A percentile compares a stretch with the other conserved stretches of the same genome.
Evolutionary conservation across 2,113 vertebrate species (phyloP).

Genomic region (Aegithalos caudatus): DNA sequence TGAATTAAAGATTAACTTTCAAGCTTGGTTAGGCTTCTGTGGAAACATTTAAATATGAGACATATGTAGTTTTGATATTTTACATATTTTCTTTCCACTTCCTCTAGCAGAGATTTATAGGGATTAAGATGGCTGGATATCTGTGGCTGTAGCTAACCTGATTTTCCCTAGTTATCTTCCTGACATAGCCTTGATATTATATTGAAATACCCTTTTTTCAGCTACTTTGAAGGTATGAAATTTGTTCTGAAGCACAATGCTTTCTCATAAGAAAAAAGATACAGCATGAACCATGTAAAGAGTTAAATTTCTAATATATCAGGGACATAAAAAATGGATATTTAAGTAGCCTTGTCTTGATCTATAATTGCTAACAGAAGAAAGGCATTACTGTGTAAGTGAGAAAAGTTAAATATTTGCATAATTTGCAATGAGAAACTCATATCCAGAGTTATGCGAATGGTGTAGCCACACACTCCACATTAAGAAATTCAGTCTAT

Average conservation of each 20-base stretch:
- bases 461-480: background rate
- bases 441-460: background rate
- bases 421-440: background rate
- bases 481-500: background rate
- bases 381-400: background rate
- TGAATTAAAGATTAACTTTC: slow-evolving; percentile 45
- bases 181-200: background rate
- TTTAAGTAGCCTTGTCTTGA: background rate
- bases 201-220: background rate
- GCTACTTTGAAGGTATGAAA: background rate
- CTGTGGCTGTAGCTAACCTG: background rate
- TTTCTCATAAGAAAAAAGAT: background rate
- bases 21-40: background rate
- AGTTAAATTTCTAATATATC: background rate
- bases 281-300: background rate
- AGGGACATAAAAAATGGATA: background rate
- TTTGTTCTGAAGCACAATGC: background rate
- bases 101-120: background rate
- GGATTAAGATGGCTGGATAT: background rate
- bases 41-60: background rate
- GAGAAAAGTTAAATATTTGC: background rate
- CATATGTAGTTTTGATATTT: background rate
- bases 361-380: background rate
- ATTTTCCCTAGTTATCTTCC: background rate
- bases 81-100: background rate